A percentile compares a stretch with the other conserved stretches of the same genome.
Conservation (phyloP, 2,888 invertebrate genomes). For the Habroteleia sp. region DNA sequence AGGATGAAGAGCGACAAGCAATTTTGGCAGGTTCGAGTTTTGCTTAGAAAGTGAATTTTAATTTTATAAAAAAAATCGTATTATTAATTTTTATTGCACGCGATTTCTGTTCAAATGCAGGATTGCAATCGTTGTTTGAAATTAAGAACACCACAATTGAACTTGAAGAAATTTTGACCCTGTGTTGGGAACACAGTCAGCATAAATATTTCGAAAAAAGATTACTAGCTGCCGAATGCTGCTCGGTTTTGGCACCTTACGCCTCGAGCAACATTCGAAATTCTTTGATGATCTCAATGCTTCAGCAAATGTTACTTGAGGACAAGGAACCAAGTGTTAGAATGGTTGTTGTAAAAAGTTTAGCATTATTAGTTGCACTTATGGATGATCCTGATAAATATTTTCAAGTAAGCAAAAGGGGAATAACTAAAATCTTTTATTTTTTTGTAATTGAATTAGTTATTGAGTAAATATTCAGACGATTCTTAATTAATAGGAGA, state of each 20-base stretch:
- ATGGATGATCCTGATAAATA: constrained; percentile 86
- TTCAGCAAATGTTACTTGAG: constrained; percentile 87
- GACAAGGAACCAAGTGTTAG: constrained; percentile 85
- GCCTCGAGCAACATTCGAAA: constrained; percentile 85
- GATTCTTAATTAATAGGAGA: too few species aligned
- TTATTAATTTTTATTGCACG: too few species aligned
- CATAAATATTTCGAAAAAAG: constrained; percentile 86
- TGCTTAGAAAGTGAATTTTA: background rate
- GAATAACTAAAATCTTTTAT: too few species aligned
- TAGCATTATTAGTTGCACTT: constrained; percentile 84
- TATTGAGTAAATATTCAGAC: too few species aligned
- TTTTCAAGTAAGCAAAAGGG: constrained; percentile 75
- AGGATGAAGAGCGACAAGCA: constrained; percentile 84
- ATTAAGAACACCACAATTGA: constrained; percentile 82
- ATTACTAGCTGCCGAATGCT: constrained; percentile 86
- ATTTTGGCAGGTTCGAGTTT: constrained; percentile 82
- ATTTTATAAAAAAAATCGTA: background rate
- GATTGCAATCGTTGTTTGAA: constrained; percentile 81
- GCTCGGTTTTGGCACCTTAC: constrained; percentile 85
- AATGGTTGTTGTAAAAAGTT: constrained; percentile 84
- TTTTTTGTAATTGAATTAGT: too few species aligned
- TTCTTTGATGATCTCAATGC: constrained; percentile 87
- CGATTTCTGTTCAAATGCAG: constrained; percentile 72
- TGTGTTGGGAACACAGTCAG: constrained; percentile 88
- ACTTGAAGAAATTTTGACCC: constrained; percentile 86